Evolutionary conservation across 2,888 invertebrate genomes (phyloP).

Genomic region (Himalopsyche kuldschensis): DNA sequence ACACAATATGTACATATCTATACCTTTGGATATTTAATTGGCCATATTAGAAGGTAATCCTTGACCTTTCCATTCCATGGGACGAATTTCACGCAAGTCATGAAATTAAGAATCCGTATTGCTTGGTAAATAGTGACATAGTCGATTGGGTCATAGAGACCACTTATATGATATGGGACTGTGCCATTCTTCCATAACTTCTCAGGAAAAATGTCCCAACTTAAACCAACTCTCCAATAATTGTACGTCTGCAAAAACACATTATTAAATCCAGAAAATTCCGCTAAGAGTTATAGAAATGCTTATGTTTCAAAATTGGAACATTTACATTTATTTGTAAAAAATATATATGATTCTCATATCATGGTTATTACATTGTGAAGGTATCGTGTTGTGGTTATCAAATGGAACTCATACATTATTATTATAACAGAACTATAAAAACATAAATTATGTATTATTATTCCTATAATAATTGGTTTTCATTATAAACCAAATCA

Average conservation of each 20-base stretch:
- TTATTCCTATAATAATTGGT: too few species aligned
- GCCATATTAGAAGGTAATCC: conserved; percentile 68
- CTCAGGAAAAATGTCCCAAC: conserved; percentile 67
- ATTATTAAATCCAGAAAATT: not conserved
- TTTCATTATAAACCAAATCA: not conserved
- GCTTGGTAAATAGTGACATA: conserved; percentile 62
- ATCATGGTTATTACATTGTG: too few species aligned
- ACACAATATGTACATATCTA: not conserved
- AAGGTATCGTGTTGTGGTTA: too few species aligned
- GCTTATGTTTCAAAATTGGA: too few species aligned
- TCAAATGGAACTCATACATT: too few species aligned
- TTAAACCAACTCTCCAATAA: conserved; percentile 64
- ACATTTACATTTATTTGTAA: too few species aligned
- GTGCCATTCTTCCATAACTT: conserved; percentile 66
- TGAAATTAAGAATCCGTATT: conserved; percentile 62
- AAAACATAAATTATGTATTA: too few species aligned
- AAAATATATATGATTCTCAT: too few species aligned
- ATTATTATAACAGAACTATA: too few species aligned
- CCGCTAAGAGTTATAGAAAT: too few species aligned
- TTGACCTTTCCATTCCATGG: conserved; percentile 66
- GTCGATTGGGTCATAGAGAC: conserved; percentile 62
- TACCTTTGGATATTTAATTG: conserved; percentile 63
- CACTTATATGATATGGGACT: conserved; percentile 68
- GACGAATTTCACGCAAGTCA: conserved; percentile 67
- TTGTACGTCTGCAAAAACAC: conserved; percentile 52